Evolutionary conservation across 2,797 vertebrate genomes (phyloP).

Genomic region (Sylvia borin): DNA sequence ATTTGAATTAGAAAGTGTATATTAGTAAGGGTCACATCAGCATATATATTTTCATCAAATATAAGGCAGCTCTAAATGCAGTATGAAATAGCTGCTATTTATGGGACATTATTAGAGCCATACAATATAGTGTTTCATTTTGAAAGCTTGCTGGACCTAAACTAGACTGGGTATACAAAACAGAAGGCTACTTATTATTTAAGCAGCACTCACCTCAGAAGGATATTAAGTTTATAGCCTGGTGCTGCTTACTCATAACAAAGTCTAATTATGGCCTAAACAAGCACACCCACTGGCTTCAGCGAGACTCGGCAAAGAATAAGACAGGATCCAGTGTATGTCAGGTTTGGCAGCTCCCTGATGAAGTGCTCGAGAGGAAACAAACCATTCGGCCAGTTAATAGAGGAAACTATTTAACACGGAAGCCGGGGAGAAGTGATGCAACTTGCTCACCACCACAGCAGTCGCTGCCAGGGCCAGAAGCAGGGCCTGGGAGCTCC

Average conservation of each 20-base stretch:
- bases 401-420: conserved; percentile 58
- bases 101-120: background rate
- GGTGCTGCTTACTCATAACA: conserved; percentile 50
- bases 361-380: conserved; percentile 48
- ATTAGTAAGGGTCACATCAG: background rate
- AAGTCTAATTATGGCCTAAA: conserved; percentile 44
- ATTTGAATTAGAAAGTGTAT: background rate
- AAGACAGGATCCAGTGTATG: background rate
- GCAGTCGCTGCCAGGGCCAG: background rate
- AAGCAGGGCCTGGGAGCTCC: background rate
- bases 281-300: conserved; percentile 47
- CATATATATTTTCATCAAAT: background rate
- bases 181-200: conserved; percentile 16
- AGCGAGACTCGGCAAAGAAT: background rate
- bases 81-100: background rate
- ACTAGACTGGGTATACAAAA: background rate
- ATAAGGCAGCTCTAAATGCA: background rate
- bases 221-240: conserved; percentile 6
- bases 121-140: background rate
- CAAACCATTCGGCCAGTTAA: conserved; percentile 41
- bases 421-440: background rate
- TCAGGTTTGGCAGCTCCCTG: conserved; percentile 60
- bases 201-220: conserved; percentile 20
- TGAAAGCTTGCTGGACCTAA: conserved; percentile 24
- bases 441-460: background rate